Evolutionary conservation across 2,113 vertebrate genomes (phyloP).

Genomic region (Protobothrops flavoviridis): DNA sequence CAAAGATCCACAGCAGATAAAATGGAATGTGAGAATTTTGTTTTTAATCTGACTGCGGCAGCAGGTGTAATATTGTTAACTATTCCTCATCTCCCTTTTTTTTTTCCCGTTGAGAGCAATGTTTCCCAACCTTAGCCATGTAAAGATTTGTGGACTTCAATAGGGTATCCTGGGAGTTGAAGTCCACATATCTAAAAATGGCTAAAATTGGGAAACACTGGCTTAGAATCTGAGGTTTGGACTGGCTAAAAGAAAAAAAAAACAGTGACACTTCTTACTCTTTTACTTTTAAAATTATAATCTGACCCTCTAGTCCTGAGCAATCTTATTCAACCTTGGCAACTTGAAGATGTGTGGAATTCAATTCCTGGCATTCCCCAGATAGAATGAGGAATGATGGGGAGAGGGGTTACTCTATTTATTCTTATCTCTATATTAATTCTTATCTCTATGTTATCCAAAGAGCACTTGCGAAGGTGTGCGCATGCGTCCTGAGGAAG

Average conservation of each 20-base stretch:
- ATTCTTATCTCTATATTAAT: background rate
- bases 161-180: background rate
- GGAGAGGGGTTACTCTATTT: fast-evolving
- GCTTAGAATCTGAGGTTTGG: background rate
- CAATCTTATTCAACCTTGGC: background rate
- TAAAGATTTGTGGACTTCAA: background rate
- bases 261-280: background rate
- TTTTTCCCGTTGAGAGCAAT: background rate
- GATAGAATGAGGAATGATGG: background rate
- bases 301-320: background rate
- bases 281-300: background rate
- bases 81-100: background rate
- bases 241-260: background rate
- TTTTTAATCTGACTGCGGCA: background rate
- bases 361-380: background rate
- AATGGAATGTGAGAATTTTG: background rate
- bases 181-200: background rate
- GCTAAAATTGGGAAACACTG: background rate
- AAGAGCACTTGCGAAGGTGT: background rate
- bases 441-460: background rate
- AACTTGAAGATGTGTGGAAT: background rate
- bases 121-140: background rate
- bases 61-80: background rate
- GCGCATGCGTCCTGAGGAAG: background rate
- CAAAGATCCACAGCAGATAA: background rate